A percentile compares a stretch with the other conserved stretches of the same genome.
Conservation (phyloP, 2,797 vertebrate species). For the Merluccius polli region DNA sequence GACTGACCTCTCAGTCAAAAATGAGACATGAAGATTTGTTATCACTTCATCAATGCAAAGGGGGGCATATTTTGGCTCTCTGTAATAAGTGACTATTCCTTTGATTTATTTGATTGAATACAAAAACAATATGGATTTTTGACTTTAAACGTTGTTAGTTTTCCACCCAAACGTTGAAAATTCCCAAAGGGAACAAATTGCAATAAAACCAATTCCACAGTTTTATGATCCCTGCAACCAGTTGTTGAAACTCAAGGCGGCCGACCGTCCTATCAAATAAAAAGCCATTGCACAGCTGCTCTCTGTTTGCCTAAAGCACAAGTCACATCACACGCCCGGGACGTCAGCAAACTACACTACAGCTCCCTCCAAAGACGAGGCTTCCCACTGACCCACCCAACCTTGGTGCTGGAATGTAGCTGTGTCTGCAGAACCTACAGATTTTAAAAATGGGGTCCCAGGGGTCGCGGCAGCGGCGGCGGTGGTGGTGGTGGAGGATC, state of each 20-base stretch:
- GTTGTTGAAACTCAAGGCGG: not conserved
- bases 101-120: not conserved
- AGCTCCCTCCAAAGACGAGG: slow-evolving; percentile 55
- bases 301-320: not conserved
- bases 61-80: not conserved
- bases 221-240: not conserved
- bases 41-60: not conserved
- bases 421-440: slow-evolving; percentile 60
- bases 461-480: slow-evolving; percentile 15
- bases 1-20: not conserved
- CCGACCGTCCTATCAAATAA: not conserved
- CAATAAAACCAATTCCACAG: not conserved
- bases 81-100: not conserved
- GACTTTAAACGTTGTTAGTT: not conserved
- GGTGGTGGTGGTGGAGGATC: slow-evolving; percentile 47
- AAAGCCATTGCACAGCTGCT: not conserved
- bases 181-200: slow-evolving; percentile 2
- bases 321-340: slow-evolving; percentile 32
- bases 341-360: slow-evolving; percentile 22
- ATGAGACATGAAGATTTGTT: not conserved
- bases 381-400: slow-evolving; percentile 58
- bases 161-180: not conserved
- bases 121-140: not conserved
- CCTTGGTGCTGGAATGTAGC: slow-evolving; percentile 60
- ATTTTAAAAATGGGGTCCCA: slow-evolving; percentile 58